Percentiles rank a stretch among this genome's conserved stretches.
phyloP scores from a whole-genome alignment of 1,140 invertebrate genomes.

The Drosophila setifemur region DNA sequence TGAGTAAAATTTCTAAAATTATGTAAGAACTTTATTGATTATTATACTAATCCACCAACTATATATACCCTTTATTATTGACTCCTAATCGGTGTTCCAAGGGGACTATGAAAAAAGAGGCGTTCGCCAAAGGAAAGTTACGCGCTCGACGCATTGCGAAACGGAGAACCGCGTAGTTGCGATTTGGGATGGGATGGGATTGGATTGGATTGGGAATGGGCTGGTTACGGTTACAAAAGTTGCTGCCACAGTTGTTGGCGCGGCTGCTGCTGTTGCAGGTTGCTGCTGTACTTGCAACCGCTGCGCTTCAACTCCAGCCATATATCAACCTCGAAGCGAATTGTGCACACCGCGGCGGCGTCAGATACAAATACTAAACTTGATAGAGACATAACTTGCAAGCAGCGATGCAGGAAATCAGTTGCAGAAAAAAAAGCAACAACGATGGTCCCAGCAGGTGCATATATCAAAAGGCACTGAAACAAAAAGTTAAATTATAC shows the following conservation, averaged over 20 bases:
- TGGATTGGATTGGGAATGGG: slow-evolving; percentile 24
- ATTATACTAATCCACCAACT: too few species aligned
- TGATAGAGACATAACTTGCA: slow-evolving; percentile 58
- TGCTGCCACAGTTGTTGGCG: slow-evolving; percentile 23
- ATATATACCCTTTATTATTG: neutral
- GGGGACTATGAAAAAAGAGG: slow-evolving; percentile 12
- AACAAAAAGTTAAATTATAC: neutral
- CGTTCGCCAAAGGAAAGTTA: too few species aligned
- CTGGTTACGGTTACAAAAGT: slow-evolving; percentile 55
- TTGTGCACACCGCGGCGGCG: slow-evolving; percentile 35
- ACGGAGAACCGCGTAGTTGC: slow-evolving; percentile 24
- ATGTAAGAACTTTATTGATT: too few species aligned
- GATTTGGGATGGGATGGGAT: neutral
- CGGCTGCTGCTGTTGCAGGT: slow-evolving; percentile 31
- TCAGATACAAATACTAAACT: slow-evolving; percentile 54
- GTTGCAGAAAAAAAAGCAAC: slow-evolving; percentile 13
- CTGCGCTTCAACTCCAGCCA: slow-evolving; percentile 45
- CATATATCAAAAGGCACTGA: slow-evolving; percentile 15
- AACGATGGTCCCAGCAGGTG: slow-evolving; percentile 18
- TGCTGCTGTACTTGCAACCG: slow-evolving; percentile 9
- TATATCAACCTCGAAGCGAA: slow-evolving; percentile 33
- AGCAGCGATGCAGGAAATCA: slow-evolving; percentile 54
- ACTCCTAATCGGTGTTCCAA: slow-evolving; percentile 1
- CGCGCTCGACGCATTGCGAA: slow-evolving; percentile 57
- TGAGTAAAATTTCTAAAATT: too few species aligned